Evolutionary conservation across 2,888 invertebrate genomes (phyloP), one percentile per base, ranked within the genome.

Genomic region (Bombylius discolor): DNA sequence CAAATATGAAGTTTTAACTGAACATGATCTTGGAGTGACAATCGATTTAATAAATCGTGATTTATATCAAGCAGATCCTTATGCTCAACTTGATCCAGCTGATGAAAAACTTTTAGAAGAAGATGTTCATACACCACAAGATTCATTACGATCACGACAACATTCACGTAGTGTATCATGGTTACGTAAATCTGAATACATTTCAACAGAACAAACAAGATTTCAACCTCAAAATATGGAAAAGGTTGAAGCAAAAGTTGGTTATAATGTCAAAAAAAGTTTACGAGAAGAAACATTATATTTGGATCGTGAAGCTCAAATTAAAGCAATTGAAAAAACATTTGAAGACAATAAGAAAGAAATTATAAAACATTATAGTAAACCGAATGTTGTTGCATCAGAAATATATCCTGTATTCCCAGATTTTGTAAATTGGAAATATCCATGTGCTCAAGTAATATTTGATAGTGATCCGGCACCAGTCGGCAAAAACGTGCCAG

Each of bases 381-480:
- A 99, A 76, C 91, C 95, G 1, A 92, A 91, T 65, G 94, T 99
- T 45, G 83, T 84, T 5, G 91, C 98, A 0, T 85, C 95, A 9
- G 95, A 97, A 73, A 78, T 91, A 49, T 77, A 91, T 68, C 83
- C 90, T 0, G 81, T 99, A 23, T 95, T 86, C 75, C 98, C 99
- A 12, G 99, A 99, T 76, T 98, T 96, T 70, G 88, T 89, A 65
- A 80, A 95, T 68, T 99, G 98, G 98, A 94, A 93, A 70, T 94
- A 94, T 77, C 95, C 97, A 0, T 98, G 96, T 74, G 97, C 98
- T 50, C 90, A 90, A 74, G 98, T 99, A 61, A 94, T 97, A 68
- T 99, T 99, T 72, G 99, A 99, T 72, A 90, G 95, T 0, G 99
- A 99, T 76, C 98, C 98, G 11, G 94, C 97, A 7, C 95, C 96